Conservation (phyloP, 2,113 vertebrate genomes). For the Mustela nigripes region DNA sequence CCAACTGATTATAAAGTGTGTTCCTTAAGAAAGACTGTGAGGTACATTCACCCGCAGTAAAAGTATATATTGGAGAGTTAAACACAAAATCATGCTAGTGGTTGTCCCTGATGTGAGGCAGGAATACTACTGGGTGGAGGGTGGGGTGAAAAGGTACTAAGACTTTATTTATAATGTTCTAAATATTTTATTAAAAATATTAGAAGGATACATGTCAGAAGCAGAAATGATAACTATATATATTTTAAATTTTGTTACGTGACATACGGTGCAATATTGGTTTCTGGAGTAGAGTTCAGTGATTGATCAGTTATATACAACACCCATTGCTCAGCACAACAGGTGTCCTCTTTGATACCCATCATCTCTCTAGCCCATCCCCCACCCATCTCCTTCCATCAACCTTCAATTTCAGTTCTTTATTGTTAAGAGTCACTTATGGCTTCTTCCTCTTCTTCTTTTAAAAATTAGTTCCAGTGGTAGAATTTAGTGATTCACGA, state of each 20-base stretch:
- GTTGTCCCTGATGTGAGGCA: neutral
- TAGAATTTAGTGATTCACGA: neutral
- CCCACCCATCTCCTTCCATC: neutral
- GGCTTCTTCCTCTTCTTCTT: neutral
- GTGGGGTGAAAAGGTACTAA: neutral
- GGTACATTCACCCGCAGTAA: neutral
- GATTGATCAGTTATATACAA: neutral
- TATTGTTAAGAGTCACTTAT: neutral
- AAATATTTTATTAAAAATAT: constrained; percentile 37
- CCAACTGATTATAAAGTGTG: neutral
- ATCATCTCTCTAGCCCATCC: neutral
- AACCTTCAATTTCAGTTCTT: neutral
- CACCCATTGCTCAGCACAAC: neutral
- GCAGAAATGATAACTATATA: neutral
- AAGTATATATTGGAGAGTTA: neutral
- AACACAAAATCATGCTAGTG: neutral
- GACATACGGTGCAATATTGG: neutral
- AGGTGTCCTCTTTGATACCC: neutral
- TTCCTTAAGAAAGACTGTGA: neutral
- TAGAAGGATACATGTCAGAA: neutral
- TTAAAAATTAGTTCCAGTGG: neutral
- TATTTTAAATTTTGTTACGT: neutral
- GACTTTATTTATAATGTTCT: neutral
- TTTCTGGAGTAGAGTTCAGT: neutral
- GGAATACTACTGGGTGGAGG: neutral